Evolutionary conservation across 2,113 vertebrate genomes (phyloP).

Genomic region (Nematolebias whitei): DNA sequence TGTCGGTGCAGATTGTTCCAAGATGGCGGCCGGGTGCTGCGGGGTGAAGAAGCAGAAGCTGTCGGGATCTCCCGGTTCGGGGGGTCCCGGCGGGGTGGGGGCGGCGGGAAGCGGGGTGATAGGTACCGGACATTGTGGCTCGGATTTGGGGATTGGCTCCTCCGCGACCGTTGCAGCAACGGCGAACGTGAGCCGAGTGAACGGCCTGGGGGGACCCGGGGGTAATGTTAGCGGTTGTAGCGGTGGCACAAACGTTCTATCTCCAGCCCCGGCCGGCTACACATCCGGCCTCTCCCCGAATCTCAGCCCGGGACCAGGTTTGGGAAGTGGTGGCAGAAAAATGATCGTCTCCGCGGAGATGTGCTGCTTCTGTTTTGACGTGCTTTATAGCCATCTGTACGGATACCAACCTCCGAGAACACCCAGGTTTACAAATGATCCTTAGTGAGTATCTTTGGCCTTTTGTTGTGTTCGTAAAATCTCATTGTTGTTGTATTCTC

Average conservation of each 20-base stretch:
- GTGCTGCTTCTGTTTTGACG: constrained; percentile 99
- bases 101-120: constrained; percentile 85
- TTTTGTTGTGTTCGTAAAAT: constrained; percentile 60
- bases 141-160: constrained; percentile 86
- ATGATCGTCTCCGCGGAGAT: constrained; percentile 98
- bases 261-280: constrained; percentile 80
- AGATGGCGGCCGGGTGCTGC: constrained; percentile 99
- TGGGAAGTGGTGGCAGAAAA: constrained; percentile 88
- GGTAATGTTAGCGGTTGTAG: constrained; percentile 81
- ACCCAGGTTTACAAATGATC: constrained; percentile 98
- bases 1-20: constrained; percentile 96
- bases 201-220: constrained; percentile 86
- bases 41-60: constrained; percentile 99
- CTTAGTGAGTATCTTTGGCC: constrained; percentile 89
- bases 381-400: constrained; percentile 98
- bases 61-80: constrained; percentile 96
- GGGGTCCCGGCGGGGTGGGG: constrained; percentile 87
- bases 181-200: constrained; percentile 84
- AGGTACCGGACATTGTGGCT: constrained; percentile 88
- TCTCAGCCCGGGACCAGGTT: constrained; percentile 82
- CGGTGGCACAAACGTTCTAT: constrained; percentile 76
- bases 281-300: constrained; percentile 83
- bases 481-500: constrained; percentile 4
- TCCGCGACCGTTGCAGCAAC: constrained; percentile 85
- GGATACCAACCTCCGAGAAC: constrained; percentile 97